Evolutionary conservation across 2,888 invertebrate genomes (phyloP), one percentile per base, ranked within the genome.

Genomic region (Thecocarcelia acutangulata): DNA sequence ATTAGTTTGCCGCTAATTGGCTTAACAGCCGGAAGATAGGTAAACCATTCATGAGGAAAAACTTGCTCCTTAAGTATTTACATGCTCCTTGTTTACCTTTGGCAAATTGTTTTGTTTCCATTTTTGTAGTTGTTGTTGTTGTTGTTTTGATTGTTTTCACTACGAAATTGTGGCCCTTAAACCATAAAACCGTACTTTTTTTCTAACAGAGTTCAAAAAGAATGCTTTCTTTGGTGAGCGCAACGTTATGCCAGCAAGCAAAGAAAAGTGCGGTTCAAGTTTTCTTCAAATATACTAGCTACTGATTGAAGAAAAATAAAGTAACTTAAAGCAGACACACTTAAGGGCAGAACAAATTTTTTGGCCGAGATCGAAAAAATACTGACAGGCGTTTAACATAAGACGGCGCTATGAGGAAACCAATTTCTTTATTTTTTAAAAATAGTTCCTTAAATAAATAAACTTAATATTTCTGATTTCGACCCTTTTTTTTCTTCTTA

Each of bases 1-100:
- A 85, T 84, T 85, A 84, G 89, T 87, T 88, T 84, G 84, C 88
- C 87, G 86, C 89, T 89, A 89, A 89, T 89, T 89, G 89, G 88
- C 87, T 87, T 83, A 86, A 86, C 86, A 86, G 89, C 88, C 88
- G 86, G 87, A 88, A 89, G 88, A 85, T 72, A 78, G 17, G 37
- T 68, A 46, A 33, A 68, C 56, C 44, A 68, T 73, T 61, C 64
- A 68, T 12, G 11, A 70, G 28, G 21, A 42, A 70, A 77, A 77
- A 82, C 56, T 82, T 82, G 69, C 74, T 78, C 59, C 74, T 78
- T 77, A 74, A 74, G 82, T 78, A 82, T 82, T 82, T 82, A 74
- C 82, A 74, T 78, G 77, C 64, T 78, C 66, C 56, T 21, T 81
- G 28, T 81, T 81, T 76, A 72, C 68, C 77, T 75, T 80, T 75